Evolutionary conservation across 2,797 vertebrate genomes (phyloP).

Genomic region (Notoglanidium macrostoma): DNA sequence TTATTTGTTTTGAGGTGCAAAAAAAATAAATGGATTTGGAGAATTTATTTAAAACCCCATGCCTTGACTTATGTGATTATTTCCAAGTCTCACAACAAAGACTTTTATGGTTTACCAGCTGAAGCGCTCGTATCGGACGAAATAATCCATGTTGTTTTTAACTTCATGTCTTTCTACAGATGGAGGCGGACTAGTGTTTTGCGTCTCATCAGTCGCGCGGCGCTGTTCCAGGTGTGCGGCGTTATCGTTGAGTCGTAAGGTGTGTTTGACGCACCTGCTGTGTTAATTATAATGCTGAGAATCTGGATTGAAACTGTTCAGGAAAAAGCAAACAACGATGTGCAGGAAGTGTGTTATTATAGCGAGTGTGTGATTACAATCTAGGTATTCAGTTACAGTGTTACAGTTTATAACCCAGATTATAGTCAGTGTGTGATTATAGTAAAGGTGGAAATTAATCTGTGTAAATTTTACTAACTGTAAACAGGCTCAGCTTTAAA

Average conservation of each 20-base stretch:
- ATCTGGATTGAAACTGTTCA: background rate
- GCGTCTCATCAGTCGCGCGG: background rate
- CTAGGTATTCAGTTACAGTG: too few relatives aligned
- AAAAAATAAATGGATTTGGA: conserved; percentile 84
- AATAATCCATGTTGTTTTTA: background rate
- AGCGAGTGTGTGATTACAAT: background rate
- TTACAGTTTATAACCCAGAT: background rate
- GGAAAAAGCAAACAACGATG: background rate
- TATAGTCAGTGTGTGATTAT: background rate
- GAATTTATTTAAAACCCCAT: conserved; percentile 75
- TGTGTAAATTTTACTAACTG: background rate
- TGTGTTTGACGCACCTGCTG: background rate
- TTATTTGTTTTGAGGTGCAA: conserved; percentile 79
- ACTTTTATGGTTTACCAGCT: background rate
- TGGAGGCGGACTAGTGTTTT: background rate
- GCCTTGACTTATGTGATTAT: conserved; percentile 64
- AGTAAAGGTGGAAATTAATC: background rate
- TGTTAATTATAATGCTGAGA: background rate
- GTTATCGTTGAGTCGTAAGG: background rate
- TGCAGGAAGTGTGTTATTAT: background rate
- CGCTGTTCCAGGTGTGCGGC: background rate
- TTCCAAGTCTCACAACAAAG: conserved; percentile 56
- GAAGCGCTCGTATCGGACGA: background rate
- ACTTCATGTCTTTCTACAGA: background rate
- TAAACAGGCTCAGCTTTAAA: too few relatives aligned